phyloP scores from a whole-genome alignment of 2,888 invertebrate genomes.

The Diloba caeruleocephala region DNA sequence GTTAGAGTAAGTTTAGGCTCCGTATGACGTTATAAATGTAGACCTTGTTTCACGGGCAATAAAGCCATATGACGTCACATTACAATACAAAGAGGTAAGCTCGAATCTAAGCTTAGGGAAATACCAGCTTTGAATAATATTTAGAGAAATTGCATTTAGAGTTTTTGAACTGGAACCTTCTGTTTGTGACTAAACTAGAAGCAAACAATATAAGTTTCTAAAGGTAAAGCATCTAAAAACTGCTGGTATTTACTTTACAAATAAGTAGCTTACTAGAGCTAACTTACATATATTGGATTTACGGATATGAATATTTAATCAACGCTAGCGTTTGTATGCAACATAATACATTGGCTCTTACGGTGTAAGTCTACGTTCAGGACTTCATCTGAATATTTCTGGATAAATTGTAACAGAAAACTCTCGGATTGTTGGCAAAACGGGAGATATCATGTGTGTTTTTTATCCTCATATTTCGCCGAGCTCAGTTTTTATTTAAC shows the following conservation, averaged over 20 bases:
- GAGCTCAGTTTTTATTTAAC: conserved; percentile 77
- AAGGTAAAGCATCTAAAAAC: conserved; percentile 10
- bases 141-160: conserved; percentile 34
- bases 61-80: conserved; percentile 32
- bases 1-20: conserved; percentile 56
- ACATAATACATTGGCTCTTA: conserved; percentile 3
- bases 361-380: conserved; percentile 16
- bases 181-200: conserved; percentile 33
- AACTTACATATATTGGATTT: conserved; percentile 17
- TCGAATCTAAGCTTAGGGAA: conserved; percentile 43
- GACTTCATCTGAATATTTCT: conserved; percentile 39
- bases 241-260: no score
- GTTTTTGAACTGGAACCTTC: conserved; percentile 26
- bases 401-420: conserved; percentile 45
- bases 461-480: conserved; percentile 67
- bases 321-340: conserved; percentile 10
- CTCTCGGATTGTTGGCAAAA: conserved; percentile 56
- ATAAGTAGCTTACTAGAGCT: not conserved
- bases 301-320: conserved; percentile 25
- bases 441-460: conserved; percentile 52
- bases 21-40: conserved; percentile 49
- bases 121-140: conserved; percentile 48
- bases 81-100: conserved; percentile 47
- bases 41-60: conserved; percentile 39
- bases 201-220: conserved; percentile 13